A percentile compares a stretch with the other conserved stretches of the same genome.
Conservation (phyloP, 1,140 invertebrate species). For the Sweltsa coloradensis region DNA sequence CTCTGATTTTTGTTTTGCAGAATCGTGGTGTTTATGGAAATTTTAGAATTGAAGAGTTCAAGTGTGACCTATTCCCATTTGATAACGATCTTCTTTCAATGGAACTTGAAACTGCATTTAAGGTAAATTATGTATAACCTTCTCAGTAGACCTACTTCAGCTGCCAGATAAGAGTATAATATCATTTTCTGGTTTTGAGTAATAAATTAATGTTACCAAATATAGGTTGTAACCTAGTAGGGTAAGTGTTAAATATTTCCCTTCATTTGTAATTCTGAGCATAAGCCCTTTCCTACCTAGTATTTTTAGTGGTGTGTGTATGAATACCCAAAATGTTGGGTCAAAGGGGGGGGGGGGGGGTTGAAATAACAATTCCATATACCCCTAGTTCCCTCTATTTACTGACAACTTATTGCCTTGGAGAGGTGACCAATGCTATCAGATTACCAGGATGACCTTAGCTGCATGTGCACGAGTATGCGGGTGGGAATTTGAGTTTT, state of each 20-base stretch:
- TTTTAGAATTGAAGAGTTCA: constrained; percentile 73
- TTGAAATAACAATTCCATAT: too few species aligned
- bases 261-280: neutral
- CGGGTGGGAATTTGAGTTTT: too few species aligned
- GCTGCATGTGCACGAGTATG: too few species aligned
- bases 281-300: neutral
- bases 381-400: too few species aligned
- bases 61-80: constrained; percentile 79
- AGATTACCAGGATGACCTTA: too few species aligned
- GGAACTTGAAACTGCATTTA: constrained; percentile 70
- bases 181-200: neutral
- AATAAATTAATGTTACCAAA: neutral
- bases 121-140: constrained; percentile 29
- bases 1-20: constrained; percentile 34
- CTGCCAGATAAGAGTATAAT: neutral
- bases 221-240: neutral
- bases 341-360: too few species aligned
- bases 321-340: too few species aligned
- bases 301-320: neutral
- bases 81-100: constrained; percentile 89
- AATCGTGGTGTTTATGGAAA: constrained; percentile 68
- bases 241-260: neutral
- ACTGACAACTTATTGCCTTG: too few species aligned
- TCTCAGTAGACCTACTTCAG: neutral
- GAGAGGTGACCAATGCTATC: too few species aligned